Evolutionary conservation across 1,140 invertebrate species (phyloP), one percentile per base, ranked within the genome.

Genomic region (Paralvinella palmiformis): DNA sequence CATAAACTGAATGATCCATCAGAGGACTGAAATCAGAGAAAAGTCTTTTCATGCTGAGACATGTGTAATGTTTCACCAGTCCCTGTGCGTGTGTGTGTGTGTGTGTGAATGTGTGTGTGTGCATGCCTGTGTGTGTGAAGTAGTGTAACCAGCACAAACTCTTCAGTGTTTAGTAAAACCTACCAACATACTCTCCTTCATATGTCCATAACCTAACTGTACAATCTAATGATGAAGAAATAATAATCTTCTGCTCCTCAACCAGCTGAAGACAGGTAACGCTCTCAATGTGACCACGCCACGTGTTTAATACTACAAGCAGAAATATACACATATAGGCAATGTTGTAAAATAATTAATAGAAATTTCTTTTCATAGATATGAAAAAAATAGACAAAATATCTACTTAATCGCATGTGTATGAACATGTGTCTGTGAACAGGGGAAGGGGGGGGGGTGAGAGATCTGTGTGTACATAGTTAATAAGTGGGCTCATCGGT

Each of bases 171-270:
- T n/a, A n/a, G n/a, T n/a, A n/a, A n/a, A n/a, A 60, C 52, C 29
- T 69, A 79, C 79, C 79, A 31, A 82, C 69, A 69, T 79, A 82
- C 57, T 80, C 71, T n/a, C 80, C 79, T 22, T 78, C 70, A 27
- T 68, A 66, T 27, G 73, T 81, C 79, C 79, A 82, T 48, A 80
- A 35, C 10, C 80, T 66, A n/a, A 80, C 76, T 5, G 78, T 79
- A 59, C 78, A 80, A 68, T 82, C 79, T 29, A 66, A 65, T 27
- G 80, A 80, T 6, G 75, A 69, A n/a, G 76, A 74, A 6, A 82
- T 66, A n/a, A 82, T 57, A n/a, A 81, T 65, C 31, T 77, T 78
- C 53, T 69, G 64, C 35, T 53, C 72, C 52, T 81, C 79, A 17
- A 82, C 72, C 45, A 78, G 59, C 24, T 75, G 72, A 7, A 81